Base-by-base conservation (phyloP, 2,797 vertebrate species). In the Alfaro cultratus region DNA sequence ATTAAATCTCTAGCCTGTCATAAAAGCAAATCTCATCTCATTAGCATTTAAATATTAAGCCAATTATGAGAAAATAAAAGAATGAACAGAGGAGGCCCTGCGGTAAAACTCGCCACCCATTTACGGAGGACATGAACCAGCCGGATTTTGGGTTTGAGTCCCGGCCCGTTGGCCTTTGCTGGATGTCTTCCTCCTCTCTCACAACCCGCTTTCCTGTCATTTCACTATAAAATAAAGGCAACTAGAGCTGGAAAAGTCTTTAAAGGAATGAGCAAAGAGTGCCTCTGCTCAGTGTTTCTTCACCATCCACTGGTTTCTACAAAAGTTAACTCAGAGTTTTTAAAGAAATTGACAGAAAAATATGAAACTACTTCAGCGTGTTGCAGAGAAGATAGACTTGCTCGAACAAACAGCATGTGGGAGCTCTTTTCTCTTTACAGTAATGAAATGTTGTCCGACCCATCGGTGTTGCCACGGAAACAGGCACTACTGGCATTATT, bases 401-500 rank as follows among this genome's bases (percentile, higher is more conserved):
- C 18, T 31, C 53, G 2, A 34, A 43, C 9, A 36, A 26, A 10
- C 43, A n/a, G 43, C 41, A n/a, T 49, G 77, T 49, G 71, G 45
- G 71, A 78, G 68, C 49, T 51, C 15, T 39, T 45, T 21, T 36
- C 34, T 45, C 10, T 47, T 64, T 31, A 68, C 60, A 70, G 45
- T 41, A 76, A 57, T 73, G 18, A 67, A 76, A 68, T 55, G 31
- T 4, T 46, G 57, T 72, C 73, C 15, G 15, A 51, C 41, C 45
- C n/a, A 31, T 21, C 23, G n/a, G 9, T 2, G 73, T 78, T 73
- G n/a, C 62, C 43, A 41, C 36, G 49, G 72, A 71, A 75, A 75
- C 72, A 29, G 62, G 72, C 43, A 26, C 51, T 74, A n/a, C 70
- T 74, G 29, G 45, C 68, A 51, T 45, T 46, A 78, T 47, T 79